These are phyloP conservation scores for Pyrgilauda ruficollis DNA, from an alignment of 2,113 vertebrate species.

Conservation along the genomic window DNA sequence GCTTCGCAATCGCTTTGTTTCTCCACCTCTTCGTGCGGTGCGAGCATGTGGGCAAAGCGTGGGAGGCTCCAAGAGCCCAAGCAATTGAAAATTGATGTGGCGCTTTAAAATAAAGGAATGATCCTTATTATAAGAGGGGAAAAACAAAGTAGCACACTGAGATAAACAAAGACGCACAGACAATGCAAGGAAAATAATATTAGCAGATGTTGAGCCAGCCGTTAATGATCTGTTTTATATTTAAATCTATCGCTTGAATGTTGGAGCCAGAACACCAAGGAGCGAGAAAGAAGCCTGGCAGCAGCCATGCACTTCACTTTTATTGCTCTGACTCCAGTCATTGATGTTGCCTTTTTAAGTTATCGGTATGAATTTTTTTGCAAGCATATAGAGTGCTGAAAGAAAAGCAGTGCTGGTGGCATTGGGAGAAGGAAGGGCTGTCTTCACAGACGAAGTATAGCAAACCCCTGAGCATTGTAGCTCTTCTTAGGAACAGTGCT, in stretches of 20 bases:
- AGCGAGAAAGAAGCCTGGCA: slow-evolving; percentile 46
- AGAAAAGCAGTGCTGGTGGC: not conserved
- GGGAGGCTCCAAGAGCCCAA: slow-evolving; percentile 62
- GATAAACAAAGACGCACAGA: slow-evolving; percentile 67
- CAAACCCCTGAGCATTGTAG: not conserved
- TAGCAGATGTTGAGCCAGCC: slow-evolving; percentile 72
- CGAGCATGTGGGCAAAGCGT: slow-evolving; percentile 62
- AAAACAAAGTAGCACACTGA: slow-evolving; percentile 68
- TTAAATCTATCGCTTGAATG: slow-evolving; percentile 65
- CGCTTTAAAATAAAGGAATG: slow-evolving; percentile 66
- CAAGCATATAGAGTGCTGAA: not conserved
- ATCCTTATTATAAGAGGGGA: slow-evolving; percentile 65
- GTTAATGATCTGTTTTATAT: slow-evolving; percentile 71
- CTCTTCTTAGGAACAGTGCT: not conserved
- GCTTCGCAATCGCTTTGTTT: slow-evolving; percentile 41
- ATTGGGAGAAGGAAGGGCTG: not conserved
- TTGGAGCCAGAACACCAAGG: slow-evolving; percentile 61
- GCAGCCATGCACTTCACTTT: slow-evolving; percentile 46
- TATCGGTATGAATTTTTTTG: not conserved
- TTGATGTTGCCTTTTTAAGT: slow-evolving; percentile 37
- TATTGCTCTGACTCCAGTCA: slow-evolving; percentile 39
- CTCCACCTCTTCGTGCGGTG: slow-evolving; percentile 51
- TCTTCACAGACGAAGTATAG: not conserved
- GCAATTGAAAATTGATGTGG: slow-evolving; percentile 59
- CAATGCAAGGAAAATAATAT: slow-evolving; percentile 73